A percentile compares a stretch with the other conserved stretches of the same genome.
Evolutionary conservation across 2,113 vertebrate genomes (phyloP).

Genomic region (Eurystomus gularis): DNA sequence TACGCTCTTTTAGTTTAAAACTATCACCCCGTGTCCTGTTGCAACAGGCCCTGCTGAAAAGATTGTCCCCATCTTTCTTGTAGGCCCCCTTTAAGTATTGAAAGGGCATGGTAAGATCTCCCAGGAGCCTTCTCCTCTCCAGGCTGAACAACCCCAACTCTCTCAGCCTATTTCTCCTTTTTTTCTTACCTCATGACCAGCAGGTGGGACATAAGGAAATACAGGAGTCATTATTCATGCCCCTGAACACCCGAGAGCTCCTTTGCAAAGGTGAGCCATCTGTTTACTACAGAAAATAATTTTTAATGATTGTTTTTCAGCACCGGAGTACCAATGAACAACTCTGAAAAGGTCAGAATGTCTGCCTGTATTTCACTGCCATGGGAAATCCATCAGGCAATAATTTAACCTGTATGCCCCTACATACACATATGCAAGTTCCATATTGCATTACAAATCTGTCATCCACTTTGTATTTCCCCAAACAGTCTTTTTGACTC

Average conservation of each 20-base stretch:
- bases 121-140: not conserved
- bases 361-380: constrained; percentile 5
- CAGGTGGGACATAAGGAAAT: not conserved
- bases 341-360: not conserved
- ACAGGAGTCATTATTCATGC: not conserved
- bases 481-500: constrained; percentile 13
- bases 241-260: not conserved
- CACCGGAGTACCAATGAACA: not conserved
- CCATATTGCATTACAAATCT: constrained; percentile 25
- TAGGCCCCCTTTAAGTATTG: not conserved
- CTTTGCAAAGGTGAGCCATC: constrained; percentile 1
- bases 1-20: no score
- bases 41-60: no score
- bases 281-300: constrained; percentile 41
- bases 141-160: not conserved
- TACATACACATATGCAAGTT: not conserved
- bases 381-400: not conserved
- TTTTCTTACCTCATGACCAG: not conserved
- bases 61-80: no score
- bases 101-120: not conserved
- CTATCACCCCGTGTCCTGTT: no score
- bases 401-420: constrained; percentile 19
- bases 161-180: not conserved
- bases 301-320: constrained; percentile 17
- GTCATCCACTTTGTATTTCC: constrained; percentile 40